Evolutionary conservation across 2,888 invertebrate genomes (phyloP).

Genomic region (Leptinotarsa peninsularis): DNA sequence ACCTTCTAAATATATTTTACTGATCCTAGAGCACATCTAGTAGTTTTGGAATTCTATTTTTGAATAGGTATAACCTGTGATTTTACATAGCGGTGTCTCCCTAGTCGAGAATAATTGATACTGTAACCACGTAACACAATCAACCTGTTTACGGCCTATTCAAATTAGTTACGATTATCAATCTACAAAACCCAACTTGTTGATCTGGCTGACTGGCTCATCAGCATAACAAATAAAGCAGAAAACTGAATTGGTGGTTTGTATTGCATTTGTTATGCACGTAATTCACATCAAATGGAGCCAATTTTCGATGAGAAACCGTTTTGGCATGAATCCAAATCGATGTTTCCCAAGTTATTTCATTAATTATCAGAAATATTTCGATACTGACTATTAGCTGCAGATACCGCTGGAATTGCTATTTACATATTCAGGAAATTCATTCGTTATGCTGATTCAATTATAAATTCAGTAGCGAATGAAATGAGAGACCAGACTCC

Average conservation of each 20-base stretch:
- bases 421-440: not conserved
- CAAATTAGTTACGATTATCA: conserved; percentile 9
- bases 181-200: conserved; percentile 12
- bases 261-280: conserved; percentile 4
- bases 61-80: no score
- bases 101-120: not conserved
- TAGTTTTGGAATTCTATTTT: no score
- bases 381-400: not conserved
- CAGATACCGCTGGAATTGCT: not conserved
- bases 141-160: conserved; percentile 1
- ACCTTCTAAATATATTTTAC: no score
- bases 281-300: conserved; percentile 1
- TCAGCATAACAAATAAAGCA: conserved; percentile 19
- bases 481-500: not conserved
- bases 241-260: conserved; percentile 13
- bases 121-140: not conserved
- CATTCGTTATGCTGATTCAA: not conserved
- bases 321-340: not conserved
- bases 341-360: conserved; percentile 12
- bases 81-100: no score
- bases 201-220: conserved; percentile 1
- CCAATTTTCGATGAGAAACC: conserved; percentile 8
- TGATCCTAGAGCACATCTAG: no score
- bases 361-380: conserved; percentile 6
- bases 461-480: not conserved